Evolutionary conservation across 1,140 invertebrate species (phyloP).

Genomic region (Anadara kagoshimensis): DNA sequence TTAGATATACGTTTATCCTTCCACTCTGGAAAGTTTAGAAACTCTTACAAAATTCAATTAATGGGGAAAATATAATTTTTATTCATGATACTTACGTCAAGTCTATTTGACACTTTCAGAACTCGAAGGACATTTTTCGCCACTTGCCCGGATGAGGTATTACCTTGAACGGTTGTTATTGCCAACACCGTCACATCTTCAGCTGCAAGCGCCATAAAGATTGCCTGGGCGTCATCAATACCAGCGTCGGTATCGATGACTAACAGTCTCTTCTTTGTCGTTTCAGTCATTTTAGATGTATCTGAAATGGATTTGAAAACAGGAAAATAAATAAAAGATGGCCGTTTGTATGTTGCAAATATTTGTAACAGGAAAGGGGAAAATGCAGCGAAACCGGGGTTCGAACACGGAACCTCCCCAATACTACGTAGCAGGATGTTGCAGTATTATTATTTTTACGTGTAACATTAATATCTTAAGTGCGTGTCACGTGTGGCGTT

Average conservation of each 20-base stretch:
- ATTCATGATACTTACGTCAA: conserved; percentile 56
- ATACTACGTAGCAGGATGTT: no score
- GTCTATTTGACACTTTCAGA: conserved; percentile 36
- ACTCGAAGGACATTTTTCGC: conserved; percentile 53
- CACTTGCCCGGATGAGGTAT: conserved; percentile 49
- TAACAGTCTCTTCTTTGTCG: conserved; percentile 31
- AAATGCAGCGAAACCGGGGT: no score
- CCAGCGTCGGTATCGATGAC: conserved; percentile 69
- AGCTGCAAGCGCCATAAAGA: conserved; percentile 58
- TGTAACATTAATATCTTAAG: no score
- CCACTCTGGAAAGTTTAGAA: no score
- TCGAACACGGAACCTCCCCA: no score
- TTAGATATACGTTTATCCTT: background rate
- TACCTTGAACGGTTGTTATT: conserved; percentile 59
- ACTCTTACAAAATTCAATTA: no score
- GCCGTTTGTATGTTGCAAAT: no score
- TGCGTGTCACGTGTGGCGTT: no score
- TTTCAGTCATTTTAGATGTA: conserved; percentile 13
- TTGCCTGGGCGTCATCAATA: conserved; percentile 68
- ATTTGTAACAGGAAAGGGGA: no score
- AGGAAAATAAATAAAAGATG: no score
- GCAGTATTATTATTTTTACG: no score
- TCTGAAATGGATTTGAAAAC: background rate
- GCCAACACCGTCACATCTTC: conserved; percentile 55
- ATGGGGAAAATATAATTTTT: no score